Evolutionary conservation across 2,797 vertebrate species (phyloP), one percentile per base, ranked within the genome.

Genomic region (Paguma larvata): DNA sequence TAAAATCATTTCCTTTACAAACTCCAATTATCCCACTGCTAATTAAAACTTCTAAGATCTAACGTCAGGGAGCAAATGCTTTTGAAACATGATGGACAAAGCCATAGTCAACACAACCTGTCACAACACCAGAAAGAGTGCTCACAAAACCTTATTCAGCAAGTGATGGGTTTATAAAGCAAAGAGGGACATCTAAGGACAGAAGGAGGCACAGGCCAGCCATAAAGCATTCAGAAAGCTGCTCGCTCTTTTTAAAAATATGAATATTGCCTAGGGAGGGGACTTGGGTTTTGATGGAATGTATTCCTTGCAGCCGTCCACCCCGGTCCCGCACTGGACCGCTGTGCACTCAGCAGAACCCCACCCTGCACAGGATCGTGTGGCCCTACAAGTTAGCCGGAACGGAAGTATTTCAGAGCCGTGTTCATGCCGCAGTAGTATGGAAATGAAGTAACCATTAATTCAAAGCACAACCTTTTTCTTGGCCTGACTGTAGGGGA

Each of bases 11-110:
- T 83, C 51, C 67, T 94, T 63, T 77, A 15, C 72, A 65, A 97
- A 78, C n/a, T 84, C 46, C 92, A 89, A 94, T 75, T 44, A 91
- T 65, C 80, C 67, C n/a, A 87, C 34, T 95, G 46, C 68, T 85
- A 85, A 94, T 97, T 96, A 95, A 97, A 95, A 85, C 53, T 59
- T 77, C 2, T 83, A 85, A 78, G 48, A 78, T 93, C 34, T 95
- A 51, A 93, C 16, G 51, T 82, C 51, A 94, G 38, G 86, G 62
- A 88, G 84, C 95, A 97, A 93, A 97, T 46, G 21, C 9, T 72
- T 78, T 85, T 90, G 68, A 94, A 92, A 65, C 63, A 53, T 25
- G 80, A 94, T n/a, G 56, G 46, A 41, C 65, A 94, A 92, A 96
- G 53, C 51, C 30, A 56, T 6, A 48, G 8, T 88, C 51, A 34